A percentile compares a stretch with the other conserved stretches of the same genome.
Evolutionary conservation across 2,113 vertebrate species (phyloP).

Genomic region (Nyctereutes procyonoides): DNA sequence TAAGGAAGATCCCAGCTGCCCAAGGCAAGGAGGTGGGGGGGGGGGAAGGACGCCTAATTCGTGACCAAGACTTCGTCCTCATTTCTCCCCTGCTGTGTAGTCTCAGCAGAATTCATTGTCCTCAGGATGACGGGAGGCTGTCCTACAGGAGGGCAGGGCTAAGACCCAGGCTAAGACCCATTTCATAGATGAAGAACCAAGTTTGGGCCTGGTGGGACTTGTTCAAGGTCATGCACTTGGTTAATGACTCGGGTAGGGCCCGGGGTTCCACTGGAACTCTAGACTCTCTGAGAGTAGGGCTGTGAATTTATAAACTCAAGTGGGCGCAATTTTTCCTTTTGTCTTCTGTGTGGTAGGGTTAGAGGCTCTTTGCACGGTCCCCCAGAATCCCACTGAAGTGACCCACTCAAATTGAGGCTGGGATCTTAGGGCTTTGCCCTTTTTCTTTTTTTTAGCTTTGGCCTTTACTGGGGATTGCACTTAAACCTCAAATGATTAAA

Average conservation of each 20-base stretch:
- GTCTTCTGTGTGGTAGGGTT: background rate
- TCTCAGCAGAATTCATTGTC: background rate
- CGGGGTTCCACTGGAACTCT: background rate
- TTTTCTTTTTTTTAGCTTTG: background rate
- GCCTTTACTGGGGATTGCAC: background rate
- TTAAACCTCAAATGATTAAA: background rate
- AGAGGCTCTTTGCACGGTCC: background rate
- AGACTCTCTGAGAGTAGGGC: background rate
- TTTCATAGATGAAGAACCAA: background rate
- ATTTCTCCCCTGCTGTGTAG: background rate
- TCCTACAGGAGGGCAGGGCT: background rate
- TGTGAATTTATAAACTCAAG: background rate
- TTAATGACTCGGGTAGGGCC: background rate
- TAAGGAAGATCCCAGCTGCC: conserved; percentile 61
- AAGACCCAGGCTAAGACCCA: too few relatives aligned
- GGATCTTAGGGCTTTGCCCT: background rate
- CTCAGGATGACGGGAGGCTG: background rate
- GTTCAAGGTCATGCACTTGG: background rate
- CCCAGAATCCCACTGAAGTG: background rate
- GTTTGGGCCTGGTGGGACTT: background rate
- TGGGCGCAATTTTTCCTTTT: background rate
- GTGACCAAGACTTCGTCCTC: background rate
- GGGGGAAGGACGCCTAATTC: background rate
- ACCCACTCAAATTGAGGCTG: background rate
- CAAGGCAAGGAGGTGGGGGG: background rate